A percentile compares a stretch with the other conserved stretches of the same genome.
Conservation (phyloP, 1,140 invertebrate species). For the Caenorhabditis latens region DNA sequence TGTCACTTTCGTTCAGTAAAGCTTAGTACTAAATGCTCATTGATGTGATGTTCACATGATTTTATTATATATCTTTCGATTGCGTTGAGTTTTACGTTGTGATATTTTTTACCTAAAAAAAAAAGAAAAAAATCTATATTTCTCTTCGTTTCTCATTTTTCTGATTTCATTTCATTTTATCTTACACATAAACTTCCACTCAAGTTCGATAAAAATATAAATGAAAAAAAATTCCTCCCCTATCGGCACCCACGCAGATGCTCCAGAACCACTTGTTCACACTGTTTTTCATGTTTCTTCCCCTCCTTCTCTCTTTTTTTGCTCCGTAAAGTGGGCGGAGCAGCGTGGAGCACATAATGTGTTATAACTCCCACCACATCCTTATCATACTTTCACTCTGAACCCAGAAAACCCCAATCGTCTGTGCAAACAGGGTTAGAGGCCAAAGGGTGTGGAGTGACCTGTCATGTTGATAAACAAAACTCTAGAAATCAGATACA, state of each 20-base stretch:
- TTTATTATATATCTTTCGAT: slow-evolving; percentile 36
- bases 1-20: background rate
- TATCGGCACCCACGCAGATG: slow-evolving; percentile 51
- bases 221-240: background rate
- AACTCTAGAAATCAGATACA: slow-evolving; percentile 29
- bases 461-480: slow-evolving; percentile 11
- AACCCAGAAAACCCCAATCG: background rate
- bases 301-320: background rate
- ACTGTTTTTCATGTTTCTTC: background rate
- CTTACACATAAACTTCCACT: background rate
- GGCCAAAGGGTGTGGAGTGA: background rate
- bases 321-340: slow-evolving; percentile 21
- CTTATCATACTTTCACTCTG: slow-evolving; percentile 28
- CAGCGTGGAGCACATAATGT: background rate
- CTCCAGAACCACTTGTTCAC: background rate
- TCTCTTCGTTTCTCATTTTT: background rate
- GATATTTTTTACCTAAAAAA: background rate
- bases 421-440: background rate
- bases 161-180: slow-evolving; percentile 24
- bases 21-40: slow-evolving; percentile 41
- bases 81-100: background rate
- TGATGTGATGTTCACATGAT: slow-evolving; percentile 40
- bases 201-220: slow-evolving; percentile 22
- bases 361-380: slow-evolving; percentile 39
- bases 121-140: background rate